Conservation (phyloP, 2,113 vertebrate genomes). For the Anoura caudifer region DNA sequence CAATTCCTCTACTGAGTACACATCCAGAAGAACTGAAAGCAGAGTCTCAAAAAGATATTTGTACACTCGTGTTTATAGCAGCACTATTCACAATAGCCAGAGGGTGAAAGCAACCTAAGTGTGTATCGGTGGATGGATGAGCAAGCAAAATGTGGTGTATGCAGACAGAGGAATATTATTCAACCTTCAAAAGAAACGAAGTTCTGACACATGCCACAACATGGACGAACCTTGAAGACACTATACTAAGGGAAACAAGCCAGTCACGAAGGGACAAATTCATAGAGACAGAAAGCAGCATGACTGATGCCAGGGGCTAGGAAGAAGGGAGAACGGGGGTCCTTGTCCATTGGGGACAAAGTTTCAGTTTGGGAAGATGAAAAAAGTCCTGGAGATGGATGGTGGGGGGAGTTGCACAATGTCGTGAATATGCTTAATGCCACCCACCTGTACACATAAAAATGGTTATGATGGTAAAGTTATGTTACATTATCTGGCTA, state of each 20-base stretch:
- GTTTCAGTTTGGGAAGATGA: neutral
- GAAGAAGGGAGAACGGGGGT: neutral
- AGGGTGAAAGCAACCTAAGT: neutral
- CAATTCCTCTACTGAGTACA: neutral
- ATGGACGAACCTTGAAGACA: neutral
- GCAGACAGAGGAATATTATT: neutral
- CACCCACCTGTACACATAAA: neutral
- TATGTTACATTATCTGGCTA: neutral
- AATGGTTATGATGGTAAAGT: neutral
- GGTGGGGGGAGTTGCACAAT: neutral
- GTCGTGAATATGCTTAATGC: neutral
- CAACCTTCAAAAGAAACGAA: neutral
- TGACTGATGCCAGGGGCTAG: neutral
- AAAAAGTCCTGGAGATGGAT: neutral
- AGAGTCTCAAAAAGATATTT: neutral
- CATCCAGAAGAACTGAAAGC: neutral
- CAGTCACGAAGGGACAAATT: neutral
- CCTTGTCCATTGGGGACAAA: neutral
- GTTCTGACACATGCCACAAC: neutral
- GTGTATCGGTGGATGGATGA: neutral
- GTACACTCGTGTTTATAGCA: neutral
- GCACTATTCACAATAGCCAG: neutral
- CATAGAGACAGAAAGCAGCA: neutral
- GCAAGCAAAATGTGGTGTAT: neutral
- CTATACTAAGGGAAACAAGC: neutral